Evolutionary conservation across 1,140 invertebrate species (phyloP), one percentile per base, ranked within the genome.

Genomic region (Trichonephila clavata): DNA sequence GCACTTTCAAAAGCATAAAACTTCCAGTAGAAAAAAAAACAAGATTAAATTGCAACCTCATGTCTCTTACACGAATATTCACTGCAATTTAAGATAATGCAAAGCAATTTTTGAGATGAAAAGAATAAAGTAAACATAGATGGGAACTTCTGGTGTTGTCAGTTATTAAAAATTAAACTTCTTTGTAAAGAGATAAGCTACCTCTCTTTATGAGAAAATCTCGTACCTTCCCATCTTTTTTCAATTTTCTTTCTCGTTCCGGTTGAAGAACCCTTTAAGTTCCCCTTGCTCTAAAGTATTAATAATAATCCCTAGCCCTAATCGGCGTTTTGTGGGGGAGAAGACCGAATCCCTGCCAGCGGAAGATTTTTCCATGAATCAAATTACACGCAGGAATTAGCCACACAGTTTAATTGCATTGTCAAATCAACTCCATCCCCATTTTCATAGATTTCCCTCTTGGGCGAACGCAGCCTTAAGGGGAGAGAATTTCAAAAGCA

Each of bases 401-500:
- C 63, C 65, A 68, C 65, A 89, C 43, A 57, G 68, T 77, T 57
- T 89, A 89, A 89, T 89, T 89, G 87, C 87, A 89, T 89, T 89
- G 87, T 77, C 63, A 89, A 89, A 89, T 89, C 87, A 89, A 89
- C 87, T 77, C 57, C 39, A 10, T 57, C 21, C 63, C 32, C 63
- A 24, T 21, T 59, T n/a, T 84, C 50, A 50, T 32, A n/a, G 43
- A 32, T 60, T 60, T 32, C 57, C 83, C n/a, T 24, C 43, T 59
- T 27, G 57, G n/a, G 24, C 43, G 7, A 57, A 59, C 7, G n/a
- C 24, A 21, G 20, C 27, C 14, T 27, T 24, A 20, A 50, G 83
- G n/a, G 50, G n/a, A 57, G 43, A 24, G 83, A 84, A 59, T 84
- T 60, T 84, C 83, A 84, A 84, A 59, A 59, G 83, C 83, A 57